A percentile compares a stretch with the other conserved stretches of the same genome.
Evolutionary conservation across 2,888 invertebrate species (phyloP).

Genomic region (Lasiommata megera): DNA sequence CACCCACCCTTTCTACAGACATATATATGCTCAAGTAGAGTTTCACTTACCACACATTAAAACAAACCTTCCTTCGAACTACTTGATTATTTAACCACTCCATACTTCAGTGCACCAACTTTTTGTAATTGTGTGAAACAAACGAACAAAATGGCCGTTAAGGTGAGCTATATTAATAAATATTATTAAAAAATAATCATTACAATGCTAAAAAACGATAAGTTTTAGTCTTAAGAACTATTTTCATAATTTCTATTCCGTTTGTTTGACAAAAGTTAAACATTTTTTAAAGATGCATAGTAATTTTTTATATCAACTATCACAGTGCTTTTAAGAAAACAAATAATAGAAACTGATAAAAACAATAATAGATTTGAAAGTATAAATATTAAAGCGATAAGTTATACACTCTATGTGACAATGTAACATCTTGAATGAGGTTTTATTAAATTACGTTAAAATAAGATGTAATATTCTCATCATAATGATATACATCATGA

Average conservation of each 20-base stretch:
- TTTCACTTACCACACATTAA: slow-evolving; percentile 60
- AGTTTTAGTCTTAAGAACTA: not conserved
- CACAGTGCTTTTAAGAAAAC: no score
- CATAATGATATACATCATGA: no score
- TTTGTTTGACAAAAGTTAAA: no score
- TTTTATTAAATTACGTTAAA: no score
- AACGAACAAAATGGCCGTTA: slow-evolving; percentile 53
- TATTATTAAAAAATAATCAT: not conserved
- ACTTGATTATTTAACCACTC: slow-evolving; percentile 4
- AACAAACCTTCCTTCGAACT: slow-evolving; percentile 39
- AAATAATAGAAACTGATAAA: no score
- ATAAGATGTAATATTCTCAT: no score
- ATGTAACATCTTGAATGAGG: no score
- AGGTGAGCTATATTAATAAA: slow-evolving; percentile 47
- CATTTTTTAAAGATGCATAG: no score
- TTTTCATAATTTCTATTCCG: not conserved
- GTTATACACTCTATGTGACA: no score
- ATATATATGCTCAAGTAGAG: slow-evolving; percentile 53
- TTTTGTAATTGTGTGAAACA: slow-evolving; percentile 16
- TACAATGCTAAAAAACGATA: not conserved
- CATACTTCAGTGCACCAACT: slow-evolving; percentile 8
- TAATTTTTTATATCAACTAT: no score
- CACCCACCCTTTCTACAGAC: slow-evolving; percentile 42
- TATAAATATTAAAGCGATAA: no score
- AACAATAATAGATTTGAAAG: no score